phyloP scores from a whole-genome alignment of 1,140 invertebrate species.

The Musca vetustissima region DNA sequence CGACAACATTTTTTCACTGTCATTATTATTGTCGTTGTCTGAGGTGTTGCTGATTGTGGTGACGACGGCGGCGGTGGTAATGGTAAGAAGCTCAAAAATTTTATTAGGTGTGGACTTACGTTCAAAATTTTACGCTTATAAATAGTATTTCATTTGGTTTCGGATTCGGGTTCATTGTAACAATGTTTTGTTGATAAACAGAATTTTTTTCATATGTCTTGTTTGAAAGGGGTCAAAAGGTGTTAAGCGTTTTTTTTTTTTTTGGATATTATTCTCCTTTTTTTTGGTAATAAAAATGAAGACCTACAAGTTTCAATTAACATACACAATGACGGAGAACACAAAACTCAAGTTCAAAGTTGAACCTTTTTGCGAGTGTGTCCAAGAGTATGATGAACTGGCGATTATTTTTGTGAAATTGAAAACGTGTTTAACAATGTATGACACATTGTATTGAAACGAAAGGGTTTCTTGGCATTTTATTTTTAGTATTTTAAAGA shows the following conservation, averaged over 20 bases:
- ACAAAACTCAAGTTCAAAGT: neutral
- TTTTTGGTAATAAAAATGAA: constrained; percentile 15
- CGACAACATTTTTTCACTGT: too few species aligned
- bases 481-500: too few species aligned
- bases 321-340: neutral
- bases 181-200: too few species aligned
- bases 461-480: too few species aligned
- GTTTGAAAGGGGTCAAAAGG: constrained; percentile 17
- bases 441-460: too few species aligned
- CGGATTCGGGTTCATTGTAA: neutral
- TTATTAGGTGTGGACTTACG: constrained; percentile 19
- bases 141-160: neutral
- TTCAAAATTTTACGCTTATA: constrained; percentile 15
- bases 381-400: too few species aligned
- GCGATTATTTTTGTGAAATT: too few species aligned
- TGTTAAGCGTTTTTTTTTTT: constrained; percentile 9
- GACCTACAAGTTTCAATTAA: constrained; percentile 19
- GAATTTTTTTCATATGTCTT: neutral
- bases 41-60: neutral
- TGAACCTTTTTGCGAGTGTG: too few species aligned
- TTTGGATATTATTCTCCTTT: neutral
- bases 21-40: constrained; percentile 1
- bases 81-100: constrained; percentile 5
- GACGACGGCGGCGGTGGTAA: too few species aligned
- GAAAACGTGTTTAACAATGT: too few species aligned